Evolutionary conservation across 2,888 invertebrate genomes (phyloP), one percentile per base, ranked within the genome.

Genomic region (Acrobasis suavella): DNA sequence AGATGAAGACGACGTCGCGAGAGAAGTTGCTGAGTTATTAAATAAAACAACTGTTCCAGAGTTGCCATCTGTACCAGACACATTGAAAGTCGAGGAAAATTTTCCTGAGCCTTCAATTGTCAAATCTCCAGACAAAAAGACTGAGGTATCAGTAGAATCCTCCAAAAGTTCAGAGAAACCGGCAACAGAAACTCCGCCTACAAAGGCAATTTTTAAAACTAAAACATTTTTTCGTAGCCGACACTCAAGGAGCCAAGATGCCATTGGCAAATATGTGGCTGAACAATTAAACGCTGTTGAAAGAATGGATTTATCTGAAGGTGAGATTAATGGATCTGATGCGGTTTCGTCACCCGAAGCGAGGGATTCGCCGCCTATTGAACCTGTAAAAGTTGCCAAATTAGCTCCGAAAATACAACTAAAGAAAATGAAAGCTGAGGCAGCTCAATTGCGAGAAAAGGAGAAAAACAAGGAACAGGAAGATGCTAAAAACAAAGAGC

Each of bases 21-120:
- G 85, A 62, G 93, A 94, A 68, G 94, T 95, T 54, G 93, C 94
- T 50, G 93, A 93, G 71, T 78, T 95, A 58, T 87, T 95, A 61
- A 94, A 94, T 69, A 93, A 94, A 73, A 95, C 95, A 0, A 82
- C 87, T 15, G 89, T 94, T 14, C 94, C 95, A 0, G 92, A 93
- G 64, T 72, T 95, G 64, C 94, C 94, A 0, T 86, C 92, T 15
- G 84, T 93, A 7, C 94, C 94, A 9, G 89, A 93, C 69, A 78
- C 87, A 37, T 82, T 93, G 52, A 89, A 89, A 75, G 86, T 91
- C 0, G 93, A 94, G 80, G 93, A 93, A 84, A 94, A 94, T 88
- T 89, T 94, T 86, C 93, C 93, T 74, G 93, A 94, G 78, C 89
- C 85, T 75, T 85, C 91, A 62, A 77, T 91, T 64, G 86, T 83